Conservation (phyloP, 2,888 invertebrate species). For the Troilus luridus region DNA sequence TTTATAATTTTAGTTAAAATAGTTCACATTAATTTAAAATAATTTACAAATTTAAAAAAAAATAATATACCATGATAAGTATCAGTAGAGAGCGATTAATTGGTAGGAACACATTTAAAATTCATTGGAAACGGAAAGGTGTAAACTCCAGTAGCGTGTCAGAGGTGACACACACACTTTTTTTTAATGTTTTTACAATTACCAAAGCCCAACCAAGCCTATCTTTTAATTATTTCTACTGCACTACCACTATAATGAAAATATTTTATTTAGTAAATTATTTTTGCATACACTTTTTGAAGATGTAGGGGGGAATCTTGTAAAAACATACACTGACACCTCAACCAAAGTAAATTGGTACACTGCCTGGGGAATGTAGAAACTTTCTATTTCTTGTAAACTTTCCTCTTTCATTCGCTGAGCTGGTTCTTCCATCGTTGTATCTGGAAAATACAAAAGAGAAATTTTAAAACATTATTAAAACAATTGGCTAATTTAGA, state of each 20-base stretch:
- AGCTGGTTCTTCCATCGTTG: slow-evolving; percentile 32
- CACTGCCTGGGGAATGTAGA: slow-evolving; percentile 62
- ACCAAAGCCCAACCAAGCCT: too few relatives aligned
- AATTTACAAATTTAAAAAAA: too few relatives aligned
- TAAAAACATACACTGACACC: slow-evolving; percentile 64
- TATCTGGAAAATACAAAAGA: background rate
- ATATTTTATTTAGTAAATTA: background rate
- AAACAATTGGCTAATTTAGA: background rate
- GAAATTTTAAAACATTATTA: background rate
- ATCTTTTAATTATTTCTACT: too few relatives aligned
- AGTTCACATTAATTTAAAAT: too few relatives aligned
- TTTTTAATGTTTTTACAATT: too few relatives aligned
- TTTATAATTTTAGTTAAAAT: too few relatives aligned
- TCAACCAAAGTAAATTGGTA: slow-evolving; percentile 65
- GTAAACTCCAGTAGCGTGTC: too few relatives aligned
- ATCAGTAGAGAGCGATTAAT: too few relatives aligned
- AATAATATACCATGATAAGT: too few relatives aligned
- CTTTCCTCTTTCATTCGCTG: slow-evolving; percentile 11
- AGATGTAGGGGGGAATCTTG: slow-evolving; percentile 57
- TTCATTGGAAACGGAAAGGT: too few relatives aligned
- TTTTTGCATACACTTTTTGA: slow-evolving; percentile 43
- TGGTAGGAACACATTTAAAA: too few relatives aligned
- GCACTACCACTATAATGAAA: background rate
- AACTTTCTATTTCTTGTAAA: slow-evolving; percentile 55
- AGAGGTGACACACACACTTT: too few relatives aligned